Base-by-base conservation (phyloP, 1,140 invertebrate species). In the Pemphigus obesinymphae region DNA sequence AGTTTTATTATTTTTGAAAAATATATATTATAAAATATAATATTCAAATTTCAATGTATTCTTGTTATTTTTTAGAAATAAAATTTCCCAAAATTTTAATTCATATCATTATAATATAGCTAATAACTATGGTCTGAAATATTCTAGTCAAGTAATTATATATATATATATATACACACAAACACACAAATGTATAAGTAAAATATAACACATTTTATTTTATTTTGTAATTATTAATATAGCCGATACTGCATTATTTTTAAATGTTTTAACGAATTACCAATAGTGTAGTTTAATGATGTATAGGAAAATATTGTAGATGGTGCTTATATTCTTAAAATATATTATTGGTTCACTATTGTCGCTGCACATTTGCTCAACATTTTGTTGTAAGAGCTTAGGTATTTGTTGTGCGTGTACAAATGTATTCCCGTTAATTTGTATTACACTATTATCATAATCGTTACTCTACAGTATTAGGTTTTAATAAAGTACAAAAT, bases 81-180 rank as follows among this genome's bases (percentile, higher is more conserved):
- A 29, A 70, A 45, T 37, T 70, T 70, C 68, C 68, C 68, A 6
- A 26, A 70, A 26, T 15, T 45, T 70, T 40, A 53, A 53, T 23
- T 70, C 68, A 70, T 70, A 70, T 70, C 68, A 70, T 70, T 70
- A 13, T n/a, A n/a, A n/a, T 70, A 45, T 70, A 45, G 10, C 68
- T 45, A 70, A 45, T 15, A 70, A 70, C n/a, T 45, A 15, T 70
- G 40, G 37, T 70, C 37, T 70, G 68, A 70, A 70, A 70, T 45
- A 70, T 29, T 45, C 40, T 29, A 45, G 68, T 45, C 6, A 29
- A 70, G 43, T 15, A 45, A 70, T 26, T 70, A 45, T 70, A 23
- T 43, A 70, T 34, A 58, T 70, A 15, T 26, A 10, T 23, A 26
- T 45, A 26, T 29, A n/a, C n/a, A n/a, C n/a, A n/a, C n/a, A n/a